Percentiles rank a stretch among this genome's conserved stretches.
Evolutionary conservation across 92 coral and sea anemone genomes (phyloP).

Genomic region (Porites lobata): DNA sequence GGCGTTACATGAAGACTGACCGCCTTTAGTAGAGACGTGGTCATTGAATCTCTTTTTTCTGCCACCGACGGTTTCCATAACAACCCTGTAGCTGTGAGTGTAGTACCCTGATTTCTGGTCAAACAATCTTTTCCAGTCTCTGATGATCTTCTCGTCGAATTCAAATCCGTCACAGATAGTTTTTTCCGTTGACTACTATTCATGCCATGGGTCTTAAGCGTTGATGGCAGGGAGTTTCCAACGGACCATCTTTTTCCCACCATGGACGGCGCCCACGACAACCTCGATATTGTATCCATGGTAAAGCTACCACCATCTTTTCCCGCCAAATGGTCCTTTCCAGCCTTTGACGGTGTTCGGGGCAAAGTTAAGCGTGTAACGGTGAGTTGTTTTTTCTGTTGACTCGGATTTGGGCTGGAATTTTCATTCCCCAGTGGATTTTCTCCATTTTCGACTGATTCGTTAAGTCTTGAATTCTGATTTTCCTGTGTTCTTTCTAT

Average conservation of each 20-base stretch:
- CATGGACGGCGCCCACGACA: neutral
- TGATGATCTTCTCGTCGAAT: conserved; percentile 1
- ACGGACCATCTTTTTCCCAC: neutral
- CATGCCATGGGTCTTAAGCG: too few relatives aligned
- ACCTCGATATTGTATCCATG: neutral
- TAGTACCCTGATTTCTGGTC: neutral
- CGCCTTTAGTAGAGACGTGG: neutral
- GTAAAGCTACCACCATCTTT: neutral
- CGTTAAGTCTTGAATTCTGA: neutral
- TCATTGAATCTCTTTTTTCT: neutral
- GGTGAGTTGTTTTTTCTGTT: neutral
- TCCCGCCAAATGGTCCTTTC: conserved; percentile 20
- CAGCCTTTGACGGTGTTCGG: neutral
- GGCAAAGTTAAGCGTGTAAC: neutral
- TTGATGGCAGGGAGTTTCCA: neutral
- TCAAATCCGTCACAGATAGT: neutral
- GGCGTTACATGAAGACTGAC: neutral
- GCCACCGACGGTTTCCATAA: neutral
- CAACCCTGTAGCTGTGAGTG: neutral
- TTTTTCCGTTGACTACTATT: neutral
- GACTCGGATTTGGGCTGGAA: neutral
- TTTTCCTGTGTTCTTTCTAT: neutral
- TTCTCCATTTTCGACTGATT: neutral
- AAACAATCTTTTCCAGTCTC: neutral
- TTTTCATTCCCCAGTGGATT: neutral